Evolutionary conservation across 2,888 invertebrate genomes (phyloP), one percentile per base, ranked within the genome.

Genomic region (Spilosoma lubricipeda): DNA sequence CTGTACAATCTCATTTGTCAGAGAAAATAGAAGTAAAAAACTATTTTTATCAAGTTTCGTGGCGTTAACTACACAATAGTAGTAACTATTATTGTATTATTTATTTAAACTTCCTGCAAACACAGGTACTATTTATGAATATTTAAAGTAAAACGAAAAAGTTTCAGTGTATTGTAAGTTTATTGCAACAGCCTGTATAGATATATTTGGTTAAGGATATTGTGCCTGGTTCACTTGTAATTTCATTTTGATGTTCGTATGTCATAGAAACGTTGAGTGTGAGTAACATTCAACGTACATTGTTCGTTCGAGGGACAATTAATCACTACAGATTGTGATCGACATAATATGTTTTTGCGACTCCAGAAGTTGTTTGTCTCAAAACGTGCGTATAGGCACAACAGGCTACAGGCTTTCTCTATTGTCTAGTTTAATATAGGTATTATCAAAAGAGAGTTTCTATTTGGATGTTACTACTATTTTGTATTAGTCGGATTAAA

Each of bases 181-280:
- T n/a, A 36, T 23, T 69, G 52, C 20, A 48, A 18, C 69, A 69
- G 18, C 56, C 33, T 56, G 69, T 80, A 78, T 77, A 85, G 74
- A 80, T 9, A 78, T 84, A 69, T 77, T 75, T 75, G 77, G 70
- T 77, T 79, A 76, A 39, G 71, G 15, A 84, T 79, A 84, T 84
- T 77, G 84, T 78, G 75, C 70, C 71, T 77, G 69, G 78, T 78
- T 80, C 70, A 69, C 82, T 72, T 63, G 52, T 83, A 76, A 83
- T 82, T 81, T 80, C 39, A 59, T 85, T 79, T 81, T 73, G 81
- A 73, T 79, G 73, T 75, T 56, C 72, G 59, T 67, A 75, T 74
- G 77, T 80, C 70, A 67, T 73, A 66, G 67, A 72, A 80, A 73
- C 74, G 76, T 78, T 69, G 72, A 77, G 77, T 42, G 70, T 68